Percentiles rank a stretch among this genome's conserved stretches.
phyloP scores from a whole-genome alignment of 37 sponge, comb jelly and placozoan species.

The Amphimedon queenslandica region DNA sequence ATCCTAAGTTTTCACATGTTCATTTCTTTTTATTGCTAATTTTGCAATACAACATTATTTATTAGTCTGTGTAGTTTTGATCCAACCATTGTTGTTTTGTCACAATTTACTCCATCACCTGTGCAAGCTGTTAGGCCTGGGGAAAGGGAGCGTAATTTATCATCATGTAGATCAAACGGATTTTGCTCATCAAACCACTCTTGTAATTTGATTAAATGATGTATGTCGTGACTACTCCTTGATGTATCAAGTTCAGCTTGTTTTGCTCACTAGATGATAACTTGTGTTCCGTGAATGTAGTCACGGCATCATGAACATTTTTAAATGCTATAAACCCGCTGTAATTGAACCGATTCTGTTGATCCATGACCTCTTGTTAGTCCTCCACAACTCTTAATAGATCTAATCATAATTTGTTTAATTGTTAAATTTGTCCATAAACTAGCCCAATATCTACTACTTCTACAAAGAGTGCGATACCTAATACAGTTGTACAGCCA shows the following conservation, averaged over 20 bases:
- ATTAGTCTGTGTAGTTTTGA: constrained; percentile 7
- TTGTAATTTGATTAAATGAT: constrained; percentile 28
- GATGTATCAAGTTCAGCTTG: constrained; percentile 13
- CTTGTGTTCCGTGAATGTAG: constrained; percentile 18
- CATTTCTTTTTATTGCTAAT: constrained; percentile 15
- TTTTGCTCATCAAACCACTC: constrained; percentile 42
- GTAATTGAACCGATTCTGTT: constrained; percentile 30
- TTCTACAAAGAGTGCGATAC: constrained; percentile 28
- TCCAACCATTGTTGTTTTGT: constrained; percentile 7
- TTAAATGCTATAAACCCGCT: constrained; percentile 12
- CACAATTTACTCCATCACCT: constrained; percentile 25
- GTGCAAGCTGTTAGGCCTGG: constrained; percentile 26
- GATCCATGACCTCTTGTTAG: constrained; percentile 29
- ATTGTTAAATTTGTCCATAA: constrained; percentile 28
- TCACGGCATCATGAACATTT: constrained; percentile 43
- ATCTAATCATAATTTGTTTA: constrained; percentile 39
- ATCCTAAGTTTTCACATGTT: constrained; percentile 9
- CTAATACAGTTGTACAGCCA: constrained; percentile 24
- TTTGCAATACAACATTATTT: constrained; percentile 3
- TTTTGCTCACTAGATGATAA: constrained; percentile 20
- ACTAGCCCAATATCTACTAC: too few species aligned
- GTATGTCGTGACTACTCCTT: constrained; percentile 29
- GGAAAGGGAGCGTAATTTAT: constrained; percentile 14
- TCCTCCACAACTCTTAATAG: constrained; percentile 33
- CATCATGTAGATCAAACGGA: constrained; percentile 20